Conservation (phyloP, 2,888 invertebrate genomes). For the Agrilus cyanescens region DNA sequence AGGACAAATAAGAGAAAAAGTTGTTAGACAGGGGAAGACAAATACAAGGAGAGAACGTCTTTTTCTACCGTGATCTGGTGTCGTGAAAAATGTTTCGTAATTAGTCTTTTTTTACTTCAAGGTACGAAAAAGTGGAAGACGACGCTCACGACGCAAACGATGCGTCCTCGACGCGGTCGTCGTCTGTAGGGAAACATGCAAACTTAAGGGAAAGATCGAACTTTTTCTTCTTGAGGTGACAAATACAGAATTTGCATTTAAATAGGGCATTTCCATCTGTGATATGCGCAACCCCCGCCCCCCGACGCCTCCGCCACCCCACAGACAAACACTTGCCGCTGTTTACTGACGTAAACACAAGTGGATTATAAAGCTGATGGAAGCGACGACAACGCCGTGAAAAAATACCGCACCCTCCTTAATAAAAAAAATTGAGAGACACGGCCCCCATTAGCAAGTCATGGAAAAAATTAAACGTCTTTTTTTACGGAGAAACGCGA, state of each 20-base stretch:
- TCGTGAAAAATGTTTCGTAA: constrained; percentile 29
- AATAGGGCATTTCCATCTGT: constrained; percentile 55
- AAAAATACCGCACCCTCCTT: too few species aligned
- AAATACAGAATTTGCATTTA: constrained; percentile 57
- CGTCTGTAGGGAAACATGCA: constrained; percentile 33
- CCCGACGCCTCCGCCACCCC: constrained; percentile 16
- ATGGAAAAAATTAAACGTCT: too few species aligned
- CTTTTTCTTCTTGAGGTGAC: constrained; percentile 41
- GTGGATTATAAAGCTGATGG: constrained; percentile 12
- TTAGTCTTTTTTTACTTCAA: constrained; percentile 24
- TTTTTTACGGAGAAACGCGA: too few species aligned
- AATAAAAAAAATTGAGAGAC: too few species aligned
- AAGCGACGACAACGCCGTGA: too few species aligned
- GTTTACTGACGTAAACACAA: constrained; percentile 27
- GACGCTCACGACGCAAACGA: neutral
- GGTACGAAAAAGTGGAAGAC: neutral
- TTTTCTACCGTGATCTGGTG: constrained; percentile 20
- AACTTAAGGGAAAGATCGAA: constrained; percentile 35
- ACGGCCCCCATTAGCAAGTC: too few species aligned
- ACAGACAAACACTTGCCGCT: constrained; percentile 30
- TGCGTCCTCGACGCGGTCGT: constrained; percentile 8
- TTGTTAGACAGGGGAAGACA: constrained; percentile 4
- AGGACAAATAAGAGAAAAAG: constrained; percentile 11
- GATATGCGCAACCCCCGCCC: constrained; percentile 32
- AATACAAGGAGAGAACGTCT: constrained; percentile 6